Conservation (phyloP, 2,797 vertebrate species). For the Orientallactaga sibirica region DNA sequence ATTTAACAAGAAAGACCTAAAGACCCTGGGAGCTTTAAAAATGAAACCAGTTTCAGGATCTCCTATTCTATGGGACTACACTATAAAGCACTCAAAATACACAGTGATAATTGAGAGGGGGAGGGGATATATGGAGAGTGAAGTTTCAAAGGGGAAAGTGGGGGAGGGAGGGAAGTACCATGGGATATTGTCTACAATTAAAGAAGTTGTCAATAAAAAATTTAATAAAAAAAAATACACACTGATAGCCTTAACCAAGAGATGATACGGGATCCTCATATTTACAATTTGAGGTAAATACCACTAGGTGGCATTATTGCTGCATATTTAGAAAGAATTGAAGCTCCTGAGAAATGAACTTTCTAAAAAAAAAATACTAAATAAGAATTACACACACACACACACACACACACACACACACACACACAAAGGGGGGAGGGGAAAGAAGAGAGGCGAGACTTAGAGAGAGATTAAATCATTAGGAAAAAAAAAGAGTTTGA, state of each 20-base stretch:
- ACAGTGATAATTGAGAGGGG: too few species aligned
- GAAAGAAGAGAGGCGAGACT: background rate
- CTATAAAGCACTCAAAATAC: background rate
- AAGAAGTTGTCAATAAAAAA: too few species aligned
- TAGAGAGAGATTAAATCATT: background rate
- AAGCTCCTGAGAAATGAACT: background rate
- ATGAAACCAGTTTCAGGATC: conserved; percentile 38
- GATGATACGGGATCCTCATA: background rate
- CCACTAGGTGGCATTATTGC: conserved; percentile 65
- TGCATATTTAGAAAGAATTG: background rate
- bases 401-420: background rate
- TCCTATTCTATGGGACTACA: conserved; percentile 3
- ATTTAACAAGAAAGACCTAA: background rate
- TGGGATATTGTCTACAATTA: too few species aligned
- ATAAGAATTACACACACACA: background rate
- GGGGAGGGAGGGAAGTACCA: too few species aligned
- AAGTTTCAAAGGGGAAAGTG: too few species aligned
- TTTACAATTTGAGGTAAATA: conserved; percentile 67
- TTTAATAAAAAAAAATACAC: background rate
- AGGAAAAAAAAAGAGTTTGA: background rate
- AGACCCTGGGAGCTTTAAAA: background rate
- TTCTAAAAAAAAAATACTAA: background rate
- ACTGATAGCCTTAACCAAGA: background rate
- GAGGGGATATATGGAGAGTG: too few species aligned
- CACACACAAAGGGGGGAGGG: background rate